Evolutionary conservation across 1,140 invertebrate genomes (phyloP).

Genomic region (Drosophila parabipectinata): DNA sequence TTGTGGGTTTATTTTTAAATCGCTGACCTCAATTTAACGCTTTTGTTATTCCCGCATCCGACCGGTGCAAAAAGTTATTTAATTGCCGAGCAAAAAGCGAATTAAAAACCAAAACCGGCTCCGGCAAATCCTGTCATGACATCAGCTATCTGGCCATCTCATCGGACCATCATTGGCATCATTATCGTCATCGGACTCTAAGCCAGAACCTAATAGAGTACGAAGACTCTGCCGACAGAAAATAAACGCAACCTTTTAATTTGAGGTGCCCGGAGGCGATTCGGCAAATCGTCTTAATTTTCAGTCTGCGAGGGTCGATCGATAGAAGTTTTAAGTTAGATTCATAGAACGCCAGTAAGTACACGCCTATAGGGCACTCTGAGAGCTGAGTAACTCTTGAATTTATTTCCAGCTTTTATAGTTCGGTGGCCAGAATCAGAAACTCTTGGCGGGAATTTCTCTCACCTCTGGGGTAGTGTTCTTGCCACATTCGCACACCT

Average conservation of each 20-base stretch:
- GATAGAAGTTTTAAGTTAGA: not conserved
- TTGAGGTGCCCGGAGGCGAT: conserved; percentile 14
- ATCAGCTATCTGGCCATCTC: conserved; percentile 47
- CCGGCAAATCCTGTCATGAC: conserved; percentile 62
- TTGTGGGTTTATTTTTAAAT: conserved; percentile 33
- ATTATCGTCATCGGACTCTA: conserved; percentile 56
- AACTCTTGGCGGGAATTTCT: conserved; percentile 24
- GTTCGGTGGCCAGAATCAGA: not conserved
- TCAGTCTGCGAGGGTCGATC: not conserved
- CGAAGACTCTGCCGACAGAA: conserved; percentile 7
- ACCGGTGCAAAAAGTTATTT: conserved; percentile 32
- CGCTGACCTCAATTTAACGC: conserved; percentile 44
- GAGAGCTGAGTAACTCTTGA: not conserved
- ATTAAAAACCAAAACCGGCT: conserved; percentile 43
- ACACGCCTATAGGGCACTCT: not conserved
- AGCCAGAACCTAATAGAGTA: conserved; percentile 21
- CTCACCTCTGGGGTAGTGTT: conserved; percentile 25
- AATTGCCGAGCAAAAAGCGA: conserved; percentile 34
- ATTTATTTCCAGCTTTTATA: not conserved
- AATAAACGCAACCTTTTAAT: conserved; percentile 38
- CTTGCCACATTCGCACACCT: conserved; percentile 19
- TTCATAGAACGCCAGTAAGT: not conserved
- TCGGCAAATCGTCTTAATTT: not conserved
- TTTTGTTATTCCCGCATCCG: conserved; percentile 21
- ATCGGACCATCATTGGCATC: conserved; percentile 16